phyloP scores from a whole-genome alignment of 2,888 invertebrate species.

The Amblyteles armatorius region DNA sequence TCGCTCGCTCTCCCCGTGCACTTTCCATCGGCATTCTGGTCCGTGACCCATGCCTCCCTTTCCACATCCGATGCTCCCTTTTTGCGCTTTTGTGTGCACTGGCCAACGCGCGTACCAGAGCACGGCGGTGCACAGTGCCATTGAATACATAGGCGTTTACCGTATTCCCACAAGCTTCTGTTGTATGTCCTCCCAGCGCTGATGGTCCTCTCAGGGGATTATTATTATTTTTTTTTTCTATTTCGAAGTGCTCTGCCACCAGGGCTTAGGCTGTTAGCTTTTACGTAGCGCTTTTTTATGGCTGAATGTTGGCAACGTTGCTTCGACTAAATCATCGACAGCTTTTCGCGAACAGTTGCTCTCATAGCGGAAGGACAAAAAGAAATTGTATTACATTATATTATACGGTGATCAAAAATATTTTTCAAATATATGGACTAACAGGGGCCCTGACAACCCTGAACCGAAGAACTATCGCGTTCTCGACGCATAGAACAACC shows the following conservation, averaged over 20 bases:
- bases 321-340: no score
- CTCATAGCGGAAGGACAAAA: no score
- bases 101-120: conserved; percentile 15
- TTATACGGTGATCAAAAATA: no score
- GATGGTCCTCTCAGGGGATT: conserved; percentile 31
- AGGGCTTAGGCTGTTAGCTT: neutral
- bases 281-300: neutral
- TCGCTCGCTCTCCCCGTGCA: conserved; percentile 56
- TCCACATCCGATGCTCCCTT: conserved; percentile 78
- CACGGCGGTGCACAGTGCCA: neutral
- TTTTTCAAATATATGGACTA: no score
- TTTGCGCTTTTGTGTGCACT: conserved; percentile 74
- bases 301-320: no score
- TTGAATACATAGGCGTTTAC: neutral
- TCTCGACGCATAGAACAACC: no score
- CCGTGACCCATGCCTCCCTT: conserved; percentile 76
- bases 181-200: conserved; percentile 40
- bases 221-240: conserved; percentile 6
- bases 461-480: no score
- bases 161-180: conserved; percentile 46
- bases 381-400: no score
- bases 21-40: conserved; percentile 55
- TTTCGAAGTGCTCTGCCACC: conserved; percentile 4
- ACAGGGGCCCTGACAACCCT: no score
- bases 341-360: no score